Evolutionary conservation across 1,140 invertebrate genomes (phyloP), one percentile per base, ranked within the genome.

Genomic region (Papilio glaucus): DNA sequence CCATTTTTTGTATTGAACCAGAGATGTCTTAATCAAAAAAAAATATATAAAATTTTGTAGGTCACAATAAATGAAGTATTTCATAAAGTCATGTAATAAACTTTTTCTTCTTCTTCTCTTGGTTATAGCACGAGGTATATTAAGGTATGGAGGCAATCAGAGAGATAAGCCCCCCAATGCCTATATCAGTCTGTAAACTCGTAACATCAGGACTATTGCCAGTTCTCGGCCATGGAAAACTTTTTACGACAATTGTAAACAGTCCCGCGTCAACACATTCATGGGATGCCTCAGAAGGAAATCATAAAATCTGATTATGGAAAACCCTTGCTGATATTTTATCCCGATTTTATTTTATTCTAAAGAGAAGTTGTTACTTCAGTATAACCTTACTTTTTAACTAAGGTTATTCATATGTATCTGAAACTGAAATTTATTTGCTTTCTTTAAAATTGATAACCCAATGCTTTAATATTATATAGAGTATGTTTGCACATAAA

Each of bases 141-240:
- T 13, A 57, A 24, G 49, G 49, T 26, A 57, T 57, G 8, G 10
- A 57, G 49, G 21, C 49, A 65, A 65, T 65, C 62, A 65, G 62
- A 21, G 33, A 39, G 62, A 41, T 65, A 65, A 65, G 62, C 37
- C 37, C 62, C 37, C 37, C 37, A 65, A 65, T 65, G 62, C 37
- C 21, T 41, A 39, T 39, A 41, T 41, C 62, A 57, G 49, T 41
- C 38, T 65, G 21, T 41, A 41, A 39, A 45, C 41, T 26, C 65
- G 41, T 68, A 68, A 68, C 33, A 26, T 68, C 41, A 68, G 41
- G 21, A 49, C 38, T 26, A 68, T 49, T 68, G 65, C 18, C 18
- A 68, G 65, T 45, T 39, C 26, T 41, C 65, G 38, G 65, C 65
- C n/a, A 49, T 68, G 65, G 24, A 45, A 68, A 68, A 68, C 65